Percentiles rank a stretch among this genome's conserved stretches.
These are phyloP conservation scores for Lepus oiostolus DNA, from an alignment of 2,797 vertebrate genomes.

Conservation along the genomic window DNA sequence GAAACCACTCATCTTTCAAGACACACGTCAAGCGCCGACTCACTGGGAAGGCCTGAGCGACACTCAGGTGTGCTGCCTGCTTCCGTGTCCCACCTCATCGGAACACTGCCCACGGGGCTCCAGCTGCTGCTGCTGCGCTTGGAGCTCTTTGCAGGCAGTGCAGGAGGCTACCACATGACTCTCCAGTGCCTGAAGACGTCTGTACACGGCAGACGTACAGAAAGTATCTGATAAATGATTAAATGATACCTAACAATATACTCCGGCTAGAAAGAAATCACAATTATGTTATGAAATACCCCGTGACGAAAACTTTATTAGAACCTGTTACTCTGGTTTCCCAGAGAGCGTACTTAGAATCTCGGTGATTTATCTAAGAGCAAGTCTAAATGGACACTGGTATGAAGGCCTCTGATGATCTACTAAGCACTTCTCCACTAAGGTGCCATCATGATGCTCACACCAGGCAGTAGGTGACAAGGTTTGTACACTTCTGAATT, in stretches of 20 bases:
- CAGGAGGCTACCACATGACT: accelerated
- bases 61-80: not conserved
- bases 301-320: not conserved
- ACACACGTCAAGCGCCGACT: not conserved
- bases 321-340: conserved; percentile 26
- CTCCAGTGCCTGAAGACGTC: not conserved
- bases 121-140: not conserved
- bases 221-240: not conserved
- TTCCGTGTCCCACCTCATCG: too few species aligned
- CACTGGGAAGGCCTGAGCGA: not conserved
- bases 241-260: not conserved
- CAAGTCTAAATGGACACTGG: not conserved
- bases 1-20: not conserved
- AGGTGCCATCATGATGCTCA: not conserved
- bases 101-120: accelerated
- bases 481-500: not conserved
- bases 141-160: not conserved
- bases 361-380: not conserved
- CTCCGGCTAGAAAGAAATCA: conserved; percentile 6
- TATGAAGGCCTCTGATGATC: not conserved
- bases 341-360: not conserved
- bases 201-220: not conserved
- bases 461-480: not conserved
- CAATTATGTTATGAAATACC: not conserved
- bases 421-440: not conserved